phyloP scores from a whole-genome alignment of 2,888 invertebrate genomes.

The Dryomyza anilis region DNA sequence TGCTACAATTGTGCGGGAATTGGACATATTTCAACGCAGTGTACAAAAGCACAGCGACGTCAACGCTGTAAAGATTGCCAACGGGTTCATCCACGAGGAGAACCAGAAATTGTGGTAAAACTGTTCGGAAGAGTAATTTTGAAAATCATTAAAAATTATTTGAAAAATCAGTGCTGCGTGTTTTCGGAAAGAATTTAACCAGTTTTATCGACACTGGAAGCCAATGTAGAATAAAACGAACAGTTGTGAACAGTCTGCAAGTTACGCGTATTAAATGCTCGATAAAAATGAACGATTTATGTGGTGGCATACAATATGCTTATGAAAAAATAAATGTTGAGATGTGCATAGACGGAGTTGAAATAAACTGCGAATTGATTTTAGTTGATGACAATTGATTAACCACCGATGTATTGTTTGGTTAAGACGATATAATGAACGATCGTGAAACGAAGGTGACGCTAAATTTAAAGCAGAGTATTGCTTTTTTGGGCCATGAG shows the following conservation, averaged over 20 bases:
- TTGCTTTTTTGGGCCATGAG: slow-evolving; percentile 29
- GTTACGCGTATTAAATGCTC: background rate
- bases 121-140: background rate
- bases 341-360: background rate
- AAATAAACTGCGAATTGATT: background rate
- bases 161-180: background rate
- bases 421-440: background rate
- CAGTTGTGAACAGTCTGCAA: background rate
- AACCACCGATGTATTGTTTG: background rate
- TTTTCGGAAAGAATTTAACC: background rate
- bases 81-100: background rate
- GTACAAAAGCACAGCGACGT: background rate
- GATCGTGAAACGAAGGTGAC: slow-evolving; percentile 36
- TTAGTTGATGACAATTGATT: background rate
- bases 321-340: background rate
- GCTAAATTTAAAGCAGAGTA: slow-evolving; percentile 20
- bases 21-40: background rate
- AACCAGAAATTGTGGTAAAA: background rate
- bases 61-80: background rate
- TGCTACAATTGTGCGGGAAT: background rate
- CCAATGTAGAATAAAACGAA: background rate
- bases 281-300: background rate
- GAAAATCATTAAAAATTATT: background rate
- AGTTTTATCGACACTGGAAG: background rate
- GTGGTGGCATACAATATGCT: background rate